Base-by-base conservation (phyloP, 2,888 invertebrate genomes). In the Lottia gigantea region DNA sequence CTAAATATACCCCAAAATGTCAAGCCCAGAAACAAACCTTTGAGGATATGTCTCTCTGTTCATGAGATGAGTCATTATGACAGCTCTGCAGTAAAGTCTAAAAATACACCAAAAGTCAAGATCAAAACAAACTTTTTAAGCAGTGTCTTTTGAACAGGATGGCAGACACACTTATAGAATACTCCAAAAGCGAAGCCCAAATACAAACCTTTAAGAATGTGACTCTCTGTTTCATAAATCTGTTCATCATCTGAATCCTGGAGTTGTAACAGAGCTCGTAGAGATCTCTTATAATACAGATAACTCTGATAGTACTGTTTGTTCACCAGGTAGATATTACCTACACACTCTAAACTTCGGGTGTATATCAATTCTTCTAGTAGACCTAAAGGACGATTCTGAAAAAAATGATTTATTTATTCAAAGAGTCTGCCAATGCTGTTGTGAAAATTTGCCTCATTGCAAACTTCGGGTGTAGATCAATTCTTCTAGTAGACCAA, bases 331-430 rank as follows among this genome's bases (percentile, higher is more conserved):
- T 78, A 74, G 62, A 82, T 74, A 45, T 75, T 75, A 12, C 82
- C 85, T 11, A 83, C 71, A 55, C 68, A 64, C 64, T 82, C 81
- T 72, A 83, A 78, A 23, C 81, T 77, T 40, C 76, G 74, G 40
- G 80, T 79, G 64, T 81, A 76, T 25, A 79, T 68, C 31, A 80
- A 47, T 71, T 82, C 80, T 40, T 80, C 78, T 15, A 76, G 75
- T 23, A 74, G 73, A 12, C 72, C 74, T 23, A 84, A 73, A 0
- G 83, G 83, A 70, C 80, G 83, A 64, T 76, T 80, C 85, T 85
- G 76, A 2, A 76, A 71, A 62, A 71, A 46, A 65, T 55, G 61
- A n/a, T 15, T 14, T 25, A 46, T 8, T 31, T 3, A 3, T 31
- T n/a, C n/a, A 64, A 23, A 31, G n/a, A 23, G 14, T n/a, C 12